Evolutionary conservation across 2,888 invertebrate genomes (phyloP), one percentile per base, ranked within the genome.

Genomic region (Bombylius major): DNA sequence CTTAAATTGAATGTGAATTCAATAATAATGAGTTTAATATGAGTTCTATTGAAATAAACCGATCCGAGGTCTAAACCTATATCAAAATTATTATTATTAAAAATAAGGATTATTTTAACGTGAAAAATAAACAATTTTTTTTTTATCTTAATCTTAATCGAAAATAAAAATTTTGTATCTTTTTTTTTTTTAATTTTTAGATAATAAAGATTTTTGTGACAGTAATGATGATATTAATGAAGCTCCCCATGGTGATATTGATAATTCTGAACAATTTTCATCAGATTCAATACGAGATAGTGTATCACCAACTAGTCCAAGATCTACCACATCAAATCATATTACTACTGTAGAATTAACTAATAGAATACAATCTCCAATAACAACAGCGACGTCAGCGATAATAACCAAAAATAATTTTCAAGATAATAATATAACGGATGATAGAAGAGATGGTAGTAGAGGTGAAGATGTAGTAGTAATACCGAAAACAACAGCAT

Each of bases 151-250:
- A 23, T 23, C 3, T 23, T 2, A 23, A 23, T 23, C 23, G 23
- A 23, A 23, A 23, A 23, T 23, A 23, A 23, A 23, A 23, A 23
- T 23, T 23, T 23, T 23, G 23, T 23, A 23, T 23, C n/a, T n/a
- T 23, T 3, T 23, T 23, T 23, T 23, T 33, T 12, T 47, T 56
- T 34, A 56, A 5, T 1, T 64, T 64, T 50, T 64, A 72, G 72
- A 72, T 69, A 70, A 70, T 68, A 72, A 72, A 69, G 72, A 72
- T 64, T 66, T 70, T 58, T 66, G 64, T 61, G 65, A 68, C 56
- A 67, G 66, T 59, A 70, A 12, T 13, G 44, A 44, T 44, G n/a
- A n/a, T 44, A 44, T 9, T 44, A 13, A 44, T 44, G 67, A 69
- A 39, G 52, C 50, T 14, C 47, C 49, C 46, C 36, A 46, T 50